Evolutionary conservation across 2,797 vertebrate genomes (phyloP).

Genomic region (Eutrigla gurnardus): DNA sequence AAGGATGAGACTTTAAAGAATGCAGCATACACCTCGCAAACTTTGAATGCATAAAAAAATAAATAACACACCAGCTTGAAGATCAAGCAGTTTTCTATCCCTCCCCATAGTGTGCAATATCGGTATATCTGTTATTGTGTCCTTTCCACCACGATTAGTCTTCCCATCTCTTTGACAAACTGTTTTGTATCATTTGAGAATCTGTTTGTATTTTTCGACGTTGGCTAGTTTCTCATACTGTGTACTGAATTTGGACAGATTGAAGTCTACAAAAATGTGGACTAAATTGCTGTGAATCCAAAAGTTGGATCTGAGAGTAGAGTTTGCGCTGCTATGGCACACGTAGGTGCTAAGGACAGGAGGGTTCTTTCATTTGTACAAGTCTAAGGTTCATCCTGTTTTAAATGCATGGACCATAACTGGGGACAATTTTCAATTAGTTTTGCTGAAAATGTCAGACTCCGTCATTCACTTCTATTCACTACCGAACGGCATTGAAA

Average conservation of each 20-base stretch:
- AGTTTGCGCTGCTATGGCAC: neutral
- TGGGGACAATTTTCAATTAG: neutral
- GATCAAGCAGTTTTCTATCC: slow-evolving; percentile 47
- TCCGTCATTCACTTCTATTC: slow-evolving; percentile 19
- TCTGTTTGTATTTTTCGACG: slow-evolving; percentile 9
- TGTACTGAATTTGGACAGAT: slow-evolving; percentile 56
- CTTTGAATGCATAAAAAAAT: slow-evolving; percentile 32
- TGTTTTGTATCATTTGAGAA: slow-evolving; percentile 31
- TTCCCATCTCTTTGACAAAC: slow-evolving; percentile 31
- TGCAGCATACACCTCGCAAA: slow-evolving; percentile 43
- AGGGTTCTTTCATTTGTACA: neutral
- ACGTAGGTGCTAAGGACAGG: neutral
- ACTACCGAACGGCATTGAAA: slow-evolving; percentile 12
- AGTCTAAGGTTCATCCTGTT: neutral
- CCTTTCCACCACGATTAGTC: slow-evolving; percentile 36
- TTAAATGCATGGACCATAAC: neutral
- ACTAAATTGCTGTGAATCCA: neutral
- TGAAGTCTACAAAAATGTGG: slow-evolving; percentile 30
- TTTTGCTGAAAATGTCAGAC: slow-evolving; percentile 21
- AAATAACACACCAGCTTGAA: slow-evolving; percentile 36
- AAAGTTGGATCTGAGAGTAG: neutral
- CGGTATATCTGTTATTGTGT: slow-evolving; percentile 26
- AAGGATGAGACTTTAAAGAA: slow-evolving; percentile 65
- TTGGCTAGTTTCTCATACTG: slow-evolving; percentile 44
- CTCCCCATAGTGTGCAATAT: slow-evolving; percentile 31